Conservation (phyloP, 1,140 invertebrate genomes). For the Atta texana region DNA sequence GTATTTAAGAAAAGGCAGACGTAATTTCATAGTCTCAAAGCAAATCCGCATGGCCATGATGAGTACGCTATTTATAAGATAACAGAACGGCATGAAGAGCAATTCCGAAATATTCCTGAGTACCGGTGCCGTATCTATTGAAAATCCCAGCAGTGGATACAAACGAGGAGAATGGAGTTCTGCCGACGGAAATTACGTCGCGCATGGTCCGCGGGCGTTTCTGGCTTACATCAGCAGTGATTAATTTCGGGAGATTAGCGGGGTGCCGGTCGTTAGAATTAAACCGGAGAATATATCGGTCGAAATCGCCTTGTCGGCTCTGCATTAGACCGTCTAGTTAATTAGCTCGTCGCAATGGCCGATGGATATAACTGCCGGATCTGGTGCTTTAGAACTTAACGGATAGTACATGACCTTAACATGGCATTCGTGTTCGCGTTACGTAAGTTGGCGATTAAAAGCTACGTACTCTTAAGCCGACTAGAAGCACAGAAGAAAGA, state of each 20-base stretch:
- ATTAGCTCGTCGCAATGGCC: slow-evolving; percentile 55
- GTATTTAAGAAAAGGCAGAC: background rate
- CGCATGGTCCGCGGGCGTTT: slow-evolving; percentile 47
- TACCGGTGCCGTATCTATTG: slow-evolving; percentile 41
- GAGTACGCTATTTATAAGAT: slow-evolving; percentile 43
- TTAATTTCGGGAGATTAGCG: slow-evolving; percentile 79
- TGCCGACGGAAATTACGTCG: slow-evolving; percentile 45
- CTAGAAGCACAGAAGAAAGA: background rate
- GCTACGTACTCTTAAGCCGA: slow-evolving; percentile 63
- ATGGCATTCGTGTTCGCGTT: slow-evolving; percentile 62
- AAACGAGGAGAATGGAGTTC: slow-evolving; percentile 53
- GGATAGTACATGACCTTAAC: slow-evolving; percentile 69
- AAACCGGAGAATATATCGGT: slow-evolving; percentile 57
- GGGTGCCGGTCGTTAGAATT: slow-evolving; percentile 72
- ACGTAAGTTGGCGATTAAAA: slow-evolving; percentile 71
- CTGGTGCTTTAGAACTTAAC: slow-evolving; percentile 21
- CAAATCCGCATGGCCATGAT: slow-evolving; percentile 13
- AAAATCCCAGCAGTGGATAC: slow-evolving; percentile 57
- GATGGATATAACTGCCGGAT: slow-evolving; percentile 33
- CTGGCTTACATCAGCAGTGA: slow-evolving; percentile 68
- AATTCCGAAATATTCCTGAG: slow-evolving; percentile 39
- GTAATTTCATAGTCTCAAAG: slow-evolving; percentile 16
- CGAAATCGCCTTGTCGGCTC: slow-evolving; percentile 64
- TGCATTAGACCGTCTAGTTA: slow-evolving; percentile 64
- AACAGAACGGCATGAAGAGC: background rate